phyloP scores from a whole-genome alignment of 2,797 vertebrate species.

The Melanotaenia maccullochi region DNA sequence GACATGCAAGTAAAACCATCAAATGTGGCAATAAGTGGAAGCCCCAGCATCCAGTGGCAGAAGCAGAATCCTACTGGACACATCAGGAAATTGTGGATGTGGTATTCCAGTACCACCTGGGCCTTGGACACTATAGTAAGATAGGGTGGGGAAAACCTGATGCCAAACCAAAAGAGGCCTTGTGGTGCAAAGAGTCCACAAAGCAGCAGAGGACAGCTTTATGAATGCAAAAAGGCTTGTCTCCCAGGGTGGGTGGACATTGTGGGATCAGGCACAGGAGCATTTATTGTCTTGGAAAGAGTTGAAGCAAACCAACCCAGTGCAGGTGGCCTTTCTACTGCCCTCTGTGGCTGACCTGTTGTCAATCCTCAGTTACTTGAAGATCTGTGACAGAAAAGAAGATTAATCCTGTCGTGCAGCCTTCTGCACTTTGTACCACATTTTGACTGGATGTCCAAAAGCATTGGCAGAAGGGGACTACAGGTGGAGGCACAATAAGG shows the following conservation, averaged over 20 bases:
- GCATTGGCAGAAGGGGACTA: background rate
- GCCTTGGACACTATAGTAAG: too few species aligned
- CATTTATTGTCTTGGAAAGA: constrained; percentile 3
- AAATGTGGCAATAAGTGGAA: too few species aligned
- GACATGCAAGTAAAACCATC: too few species aligned
- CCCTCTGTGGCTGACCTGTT: background rate
- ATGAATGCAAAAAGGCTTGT: background rate
- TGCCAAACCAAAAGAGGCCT: background rate
- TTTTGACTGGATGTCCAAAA: background rate
- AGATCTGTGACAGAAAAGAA: constrained; percentile 9
- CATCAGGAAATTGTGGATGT: too few species aligned
- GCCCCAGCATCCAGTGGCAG: too few species aligned
- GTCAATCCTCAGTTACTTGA: background rate
- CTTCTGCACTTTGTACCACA: too few species aligned
- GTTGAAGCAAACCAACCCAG: background rate
- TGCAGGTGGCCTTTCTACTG: constrained; percentile 6
- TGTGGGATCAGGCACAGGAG: constrained; percentile 1
- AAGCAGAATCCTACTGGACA: too few species aligned
- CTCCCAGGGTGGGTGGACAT: background rate
- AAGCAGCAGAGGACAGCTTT: background rate
- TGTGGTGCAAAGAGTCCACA: background rate
- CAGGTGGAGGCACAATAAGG: background rate
- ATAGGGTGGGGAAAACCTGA: too few species aligned
- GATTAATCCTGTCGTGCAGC: background rate
- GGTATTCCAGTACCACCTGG: too few species aligned